phyloP scores from a whole-genome alignment of 2,113 vertebrate species.

The Alethe castanea region DNA sequence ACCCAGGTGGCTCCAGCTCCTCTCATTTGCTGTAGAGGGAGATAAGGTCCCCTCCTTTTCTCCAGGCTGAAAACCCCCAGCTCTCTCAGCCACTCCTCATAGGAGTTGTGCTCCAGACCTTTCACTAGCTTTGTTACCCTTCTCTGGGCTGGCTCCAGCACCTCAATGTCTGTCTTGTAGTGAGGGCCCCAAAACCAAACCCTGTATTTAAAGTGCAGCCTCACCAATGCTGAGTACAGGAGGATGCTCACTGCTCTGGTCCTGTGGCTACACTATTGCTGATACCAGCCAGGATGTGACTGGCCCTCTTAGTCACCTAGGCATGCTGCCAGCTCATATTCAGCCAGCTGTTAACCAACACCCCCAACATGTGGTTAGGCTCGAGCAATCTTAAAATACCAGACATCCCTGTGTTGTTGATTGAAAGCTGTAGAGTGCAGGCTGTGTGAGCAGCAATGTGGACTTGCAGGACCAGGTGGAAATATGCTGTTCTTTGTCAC shows the following conservation, averaged over 20 bases:
- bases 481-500: neutral
- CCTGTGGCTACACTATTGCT: neutral
- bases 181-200: neutral
- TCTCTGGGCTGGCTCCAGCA: neutral
- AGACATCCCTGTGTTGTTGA: accelerated
- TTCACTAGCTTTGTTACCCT: neutral
- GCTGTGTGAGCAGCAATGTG: neutral
- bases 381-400: neutral
- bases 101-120: neutral
- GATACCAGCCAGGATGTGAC: neutral
- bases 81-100: neutral
- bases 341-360: neutral
- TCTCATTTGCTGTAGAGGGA: neutral
- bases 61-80: neutral
- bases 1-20: neutral
- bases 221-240: neutral
- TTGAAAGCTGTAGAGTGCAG: neutral
- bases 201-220: neutral
- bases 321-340: neutral
- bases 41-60: accelerated
- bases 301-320: neutral
- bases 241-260: neutral
- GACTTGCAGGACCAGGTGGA: neutral
- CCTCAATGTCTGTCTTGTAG: neutral
- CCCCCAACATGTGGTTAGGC: neutral